Conservation (phyloP, 2,113 vertebrate genomes). For the Orthonyx spaldingii region DNA sequence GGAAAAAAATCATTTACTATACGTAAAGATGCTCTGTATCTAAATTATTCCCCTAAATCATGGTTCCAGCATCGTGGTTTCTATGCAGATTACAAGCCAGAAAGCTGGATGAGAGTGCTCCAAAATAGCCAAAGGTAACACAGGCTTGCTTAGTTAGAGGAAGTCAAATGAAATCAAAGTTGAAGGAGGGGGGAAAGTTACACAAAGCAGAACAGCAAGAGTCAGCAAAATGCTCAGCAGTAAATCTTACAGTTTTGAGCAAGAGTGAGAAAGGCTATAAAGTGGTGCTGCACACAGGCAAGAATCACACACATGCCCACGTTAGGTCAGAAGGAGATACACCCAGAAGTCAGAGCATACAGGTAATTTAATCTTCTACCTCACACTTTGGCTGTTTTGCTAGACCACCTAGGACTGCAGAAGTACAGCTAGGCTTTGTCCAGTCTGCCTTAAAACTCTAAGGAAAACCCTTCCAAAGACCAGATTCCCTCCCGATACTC, state of each 20-base stretch:
- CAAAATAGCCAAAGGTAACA: neutral
- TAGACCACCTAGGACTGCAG: neutral
- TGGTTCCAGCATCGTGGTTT: neutral
- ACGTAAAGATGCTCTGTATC: neutral
- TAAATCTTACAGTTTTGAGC: neutral
- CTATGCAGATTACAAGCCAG: neutral
- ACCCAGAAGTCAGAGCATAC: neutral
- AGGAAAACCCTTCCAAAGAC: neutral
- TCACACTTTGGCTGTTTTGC: neutral
- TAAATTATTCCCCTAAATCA: neutral
- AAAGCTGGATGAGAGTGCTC: neutral
- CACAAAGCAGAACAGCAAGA: neutral
- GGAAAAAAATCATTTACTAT: neutral
- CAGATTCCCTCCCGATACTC: accelerated
- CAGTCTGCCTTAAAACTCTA: neutral
- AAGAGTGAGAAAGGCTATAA: neutral
- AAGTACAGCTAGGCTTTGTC: neutral
- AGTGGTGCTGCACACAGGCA: neutral
- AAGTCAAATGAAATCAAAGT: neutral
- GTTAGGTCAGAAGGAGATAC: neutral
- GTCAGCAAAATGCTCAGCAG: neutral
- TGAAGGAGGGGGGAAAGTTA: neutral
- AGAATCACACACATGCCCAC: neutral
- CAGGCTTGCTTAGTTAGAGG: neutral
- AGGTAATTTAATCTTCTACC: neutral